These are phyloP conservation scores for Aspidoscelis tigris DNA, from an alignment of 2,113 vertebrate genomes.

Conservation along the genomic window DNA sequence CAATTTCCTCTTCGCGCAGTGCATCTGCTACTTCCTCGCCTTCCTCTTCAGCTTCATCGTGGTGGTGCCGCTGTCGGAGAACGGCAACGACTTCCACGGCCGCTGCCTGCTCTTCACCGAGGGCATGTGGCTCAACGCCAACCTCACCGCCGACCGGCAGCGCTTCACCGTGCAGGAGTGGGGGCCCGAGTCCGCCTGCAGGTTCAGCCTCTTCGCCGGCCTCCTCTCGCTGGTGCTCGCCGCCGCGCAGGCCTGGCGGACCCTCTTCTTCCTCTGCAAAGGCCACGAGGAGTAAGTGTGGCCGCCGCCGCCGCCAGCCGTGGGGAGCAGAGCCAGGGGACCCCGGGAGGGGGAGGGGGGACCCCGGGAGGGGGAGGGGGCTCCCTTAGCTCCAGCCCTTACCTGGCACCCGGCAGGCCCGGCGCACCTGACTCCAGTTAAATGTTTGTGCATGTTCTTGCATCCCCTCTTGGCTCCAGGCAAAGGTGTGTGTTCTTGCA, in stretches of 20 bases:
- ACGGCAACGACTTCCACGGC: slow-evolving; percentile 91
- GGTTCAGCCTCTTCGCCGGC: slow-evolving; percentile 91
- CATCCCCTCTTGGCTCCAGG: no score
- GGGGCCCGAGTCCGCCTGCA: slow-evolving; percentile 93
- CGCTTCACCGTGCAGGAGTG: slow-evolving; percentile 97
- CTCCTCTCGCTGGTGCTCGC: slow-evolving; percentile 92
- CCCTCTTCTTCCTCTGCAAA: slow-evolving; percentile 94
- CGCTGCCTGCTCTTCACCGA: slow-evolving; percentile 94
- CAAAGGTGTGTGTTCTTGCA: no score
- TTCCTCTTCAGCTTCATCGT: slow-evolving; percentile 92
- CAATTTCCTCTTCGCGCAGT: slow-evolving; percentile 90
- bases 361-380: background rate
- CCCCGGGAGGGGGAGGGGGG: background rate
- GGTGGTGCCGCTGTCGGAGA: slow-evolving; percentile 93
- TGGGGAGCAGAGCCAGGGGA: background rate
- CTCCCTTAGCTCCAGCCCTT: no score
- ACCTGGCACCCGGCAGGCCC: background rate
- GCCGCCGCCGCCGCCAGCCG: background rate
- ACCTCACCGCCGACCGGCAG: slow-evolving; percentile 92
- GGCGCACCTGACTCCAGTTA: no score
- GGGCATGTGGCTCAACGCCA: slow-evolving; percentile 96
- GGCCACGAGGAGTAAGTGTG: slow-evolving; percentile 95
- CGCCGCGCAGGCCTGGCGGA: slow-evolving; percentile 93
- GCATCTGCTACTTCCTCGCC: slow-evolving; percentile 90
- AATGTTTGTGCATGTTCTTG: no score